These are phyloP conservation scores for Sprattus sprattus DNA, from an alignment of 2,113 vertebrate genomes.

Conservation along the genomic window DNA sequence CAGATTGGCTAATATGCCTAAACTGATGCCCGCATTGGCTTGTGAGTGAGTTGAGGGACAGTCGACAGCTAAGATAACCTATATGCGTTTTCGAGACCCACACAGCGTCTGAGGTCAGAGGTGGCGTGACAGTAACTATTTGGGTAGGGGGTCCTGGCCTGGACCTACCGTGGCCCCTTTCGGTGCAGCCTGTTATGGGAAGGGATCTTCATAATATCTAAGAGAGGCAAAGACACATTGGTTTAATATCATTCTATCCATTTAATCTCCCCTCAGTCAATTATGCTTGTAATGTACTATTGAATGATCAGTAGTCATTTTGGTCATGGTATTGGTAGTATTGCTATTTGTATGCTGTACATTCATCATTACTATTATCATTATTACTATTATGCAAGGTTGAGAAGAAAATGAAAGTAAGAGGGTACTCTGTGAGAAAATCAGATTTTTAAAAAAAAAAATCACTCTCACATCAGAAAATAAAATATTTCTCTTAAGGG, in stretches of 20 bases:
- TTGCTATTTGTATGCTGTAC: background rate
- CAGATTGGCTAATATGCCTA: slow-evolving; percentile 23
- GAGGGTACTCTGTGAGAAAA: too few species aligned
- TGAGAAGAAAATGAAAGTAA: background rate
- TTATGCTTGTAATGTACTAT: background rate
- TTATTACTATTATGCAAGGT: background rate
- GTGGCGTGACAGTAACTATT: slow-evolving; percentile 39
- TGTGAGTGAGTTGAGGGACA: slow-evolving; percentile 27
- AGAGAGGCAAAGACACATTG: background rate
- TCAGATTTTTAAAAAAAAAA: too few species aligned
- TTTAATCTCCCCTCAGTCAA: background rate
- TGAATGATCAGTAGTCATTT: background rate
- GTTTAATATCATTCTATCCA: background rate
- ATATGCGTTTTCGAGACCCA: background rate
- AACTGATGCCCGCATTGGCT: slow-evolving; percentile 22
- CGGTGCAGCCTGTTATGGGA: background rate
- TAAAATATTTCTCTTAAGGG: too few species aligned
- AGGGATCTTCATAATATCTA: background rate
- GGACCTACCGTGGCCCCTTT: background rate
- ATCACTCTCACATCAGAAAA: too few species aligned
- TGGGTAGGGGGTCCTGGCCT: background rate
- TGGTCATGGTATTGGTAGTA: background rate
- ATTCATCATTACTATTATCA: background rate
- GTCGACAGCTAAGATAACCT: slow-evolving; percentile 10
- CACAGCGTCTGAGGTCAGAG: slow-evolving; percentile 35